Evolutionary conservation across 1,140 invertebrate species (phyloP), one percentile per base, ranked within the genome.

Genomic region (Leptinotarsa texana): DNA sequence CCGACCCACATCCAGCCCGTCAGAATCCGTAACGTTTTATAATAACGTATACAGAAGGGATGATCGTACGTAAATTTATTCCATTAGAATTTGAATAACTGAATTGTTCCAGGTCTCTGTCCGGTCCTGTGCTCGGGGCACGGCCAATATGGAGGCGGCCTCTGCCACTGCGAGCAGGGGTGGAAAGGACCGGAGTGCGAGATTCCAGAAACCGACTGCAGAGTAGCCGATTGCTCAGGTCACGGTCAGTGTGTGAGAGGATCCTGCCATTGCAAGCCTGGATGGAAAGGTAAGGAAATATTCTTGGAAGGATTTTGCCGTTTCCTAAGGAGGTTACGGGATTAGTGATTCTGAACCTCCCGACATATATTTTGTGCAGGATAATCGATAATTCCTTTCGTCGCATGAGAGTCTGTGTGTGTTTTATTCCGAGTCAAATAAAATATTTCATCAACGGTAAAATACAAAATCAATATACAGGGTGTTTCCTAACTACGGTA

Each of bases 141-240:
- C 83, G 98, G 98, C 27, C 93, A 96, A 81, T 99, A 99, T 85
- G 93, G 95, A 24, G 95, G 95, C 67, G 98, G 98, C 18, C 87
- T 96, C 77, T 99, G 98, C 87, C 93, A 96, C 82, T 99, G 98
- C 86, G 95, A 97, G 85, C 93, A 96, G 80, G 96, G 97, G 63
- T 99, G 95, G 95, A 98, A 98, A 88, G 98, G 98, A 47, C 89
- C 92, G 22, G 96, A 98, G 87, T 99, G 98, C 86, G 95, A 97
- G 85, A 91, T 98, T 75, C 95, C 95, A 47, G 92, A 94, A 76
- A 90, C 91, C 76, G 96, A 97, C 86, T 97, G 96, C 86, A 94
- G 96, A 87, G 93, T 96, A 78, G 92, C 95, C 48, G 95, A 96
- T 87, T 97, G 96, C 87, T 96, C 93, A 81, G 94, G 93, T 72